Percentiles rank a stretch among this genome's conserved stretches.
phyloP scores from a whole-genome alignment of 2,797 vertebrate species.

The Oreortyx pictus region DNA sequence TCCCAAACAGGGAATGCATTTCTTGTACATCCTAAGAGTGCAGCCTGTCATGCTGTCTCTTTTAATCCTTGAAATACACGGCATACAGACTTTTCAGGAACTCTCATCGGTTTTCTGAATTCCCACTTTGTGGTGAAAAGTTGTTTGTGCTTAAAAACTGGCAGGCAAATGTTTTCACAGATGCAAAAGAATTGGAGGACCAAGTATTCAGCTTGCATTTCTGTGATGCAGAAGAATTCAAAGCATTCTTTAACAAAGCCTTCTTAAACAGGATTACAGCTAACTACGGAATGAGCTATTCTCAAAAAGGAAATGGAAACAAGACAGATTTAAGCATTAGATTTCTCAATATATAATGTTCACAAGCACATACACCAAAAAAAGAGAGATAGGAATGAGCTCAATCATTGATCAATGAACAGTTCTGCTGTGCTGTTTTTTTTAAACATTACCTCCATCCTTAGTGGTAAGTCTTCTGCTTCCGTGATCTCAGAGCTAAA shows the following conservation, averaged over 20 bases:
- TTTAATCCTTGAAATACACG: not conserved
- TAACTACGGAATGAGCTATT: not conserved
- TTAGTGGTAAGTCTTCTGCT: constrained; percentile 87
- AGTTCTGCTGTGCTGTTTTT: not conserved
- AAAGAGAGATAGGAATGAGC: not conserved
- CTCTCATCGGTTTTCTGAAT: not conserved
- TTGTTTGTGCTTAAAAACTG: not conserved
- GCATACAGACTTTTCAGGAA: not conserved
- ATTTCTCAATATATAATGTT: not conserved
- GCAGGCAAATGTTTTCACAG: not conserved
- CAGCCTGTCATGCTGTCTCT: not conserved
- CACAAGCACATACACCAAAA: not conserved
- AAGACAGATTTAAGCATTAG: not conserved
- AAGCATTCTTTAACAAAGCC: not conserved
- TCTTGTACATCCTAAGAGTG: not conserved
- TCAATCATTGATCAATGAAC: not conserved
- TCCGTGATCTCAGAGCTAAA: constrained; percentile 95
- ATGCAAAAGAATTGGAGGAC: not conserved
- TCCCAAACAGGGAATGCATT: not conserved
- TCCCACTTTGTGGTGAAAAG: not conserved
- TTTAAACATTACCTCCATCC: constrained; percentile 83
- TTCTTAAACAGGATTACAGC: not conserved
- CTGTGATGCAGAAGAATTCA: not conserved
- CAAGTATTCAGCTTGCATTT: not conserved
- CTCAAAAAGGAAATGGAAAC: not conserved